A percentile compares a stretch with the other conserved stretches of the same genome.
Evolutionary conservation across 2,888 invertebrate species (phyloP).

Genomic region (Nebria brevicollis): DNA sequence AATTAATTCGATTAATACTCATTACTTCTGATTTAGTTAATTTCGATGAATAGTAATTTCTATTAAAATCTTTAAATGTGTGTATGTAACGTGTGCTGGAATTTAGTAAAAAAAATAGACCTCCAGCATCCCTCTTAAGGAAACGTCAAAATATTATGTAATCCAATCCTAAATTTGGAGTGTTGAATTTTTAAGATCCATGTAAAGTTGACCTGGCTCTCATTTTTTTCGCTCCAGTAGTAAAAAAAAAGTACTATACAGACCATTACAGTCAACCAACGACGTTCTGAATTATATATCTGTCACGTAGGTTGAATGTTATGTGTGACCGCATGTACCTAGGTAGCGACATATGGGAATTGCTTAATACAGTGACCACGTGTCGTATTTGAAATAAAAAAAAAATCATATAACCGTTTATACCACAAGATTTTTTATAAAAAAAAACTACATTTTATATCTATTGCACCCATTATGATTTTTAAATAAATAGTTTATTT

Average conservation of each 20-base stretch:
- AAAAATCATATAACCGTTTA: conserved; percentile 25
- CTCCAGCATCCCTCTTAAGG: conserved; percentile 4
- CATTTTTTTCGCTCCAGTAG: conserved; percentile 7
- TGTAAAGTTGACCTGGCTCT: conserved; percentile 27
- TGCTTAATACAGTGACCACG: conserved; percentile 37
- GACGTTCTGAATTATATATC: conserved; percentile 8
- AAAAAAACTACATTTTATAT: neutral
- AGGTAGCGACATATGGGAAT: conserved; percentile 35
- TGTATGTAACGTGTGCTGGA: neutral
- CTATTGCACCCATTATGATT: neutral
- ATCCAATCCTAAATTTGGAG: conserved; percentile 16
- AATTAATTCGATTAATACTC: too few relatives aligned
- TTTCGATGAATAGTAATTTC: too few relatives aligned
- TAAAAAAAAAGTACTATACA: conserved; percentile 26
- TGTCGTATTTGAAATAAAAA: conserved; percentile 24
- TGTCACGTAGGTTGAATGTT: conserved; percentile 22
- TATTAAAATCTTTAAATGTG: neutral
- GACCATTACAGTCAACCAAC: conserved; percentile 15
- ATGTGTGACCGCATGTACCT: conserved; percentile 21
- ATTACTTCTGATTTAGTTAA: too few relatives aligned
- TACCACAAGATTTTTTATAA: conserved; percentile 17
- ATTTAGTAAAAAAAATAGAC: neutral
- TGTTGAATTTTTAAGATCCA: conserved; percentile 21
- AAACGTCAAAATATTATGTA: conserved; percentile 36
- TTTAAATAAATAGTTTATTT: too few relatives aligned